Base-by-base conservation (phyloP, 2,113 vertebrate species). In the Sturnira hondurensis region DNA sequence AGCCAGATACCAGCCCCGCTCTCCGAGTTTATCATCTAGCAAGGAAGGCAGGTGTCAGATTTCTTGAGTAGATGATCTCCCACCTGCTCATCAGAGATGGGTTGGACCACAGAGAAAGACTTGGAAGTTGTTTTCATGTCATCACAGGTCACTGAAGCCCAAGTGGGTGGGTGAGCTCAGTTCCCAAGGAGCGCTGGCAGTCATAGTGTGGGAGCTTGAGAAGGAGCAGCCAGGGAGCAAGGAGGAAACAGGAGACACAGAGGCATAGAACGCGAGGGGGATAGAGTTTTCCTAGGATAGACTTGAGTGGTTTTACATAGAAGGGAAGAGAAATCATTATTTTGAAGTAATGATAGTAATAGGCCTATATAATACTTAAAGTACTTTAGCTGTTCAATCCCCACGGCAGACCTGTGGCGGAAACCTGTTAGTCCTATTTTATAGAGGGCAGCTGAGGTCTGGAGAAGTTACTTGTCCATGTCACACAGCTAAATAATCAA, bases 361-460 rank as follows among this genome's bases (percentile, higher is more conserved):
- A 95, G 70, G 70, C 17, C 71, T 82, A 71, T 78, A 14, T 90
- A 76, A 41, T 93, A 31, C 63, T 91, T 82, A 45, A 43, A 93
- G 86, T 36, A 68, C 58, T 93, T 80, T 54, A 90, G 31, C 45
- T 45, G n/a, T 94, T 91, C 93, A 88, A 89, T 96, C 58, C 56
- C 91, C 38, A 63, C 16, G 88, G 52, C 93, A 96, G 77, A 94
- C 47, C 58, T 5, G 5, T 84, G 20, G 38, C 41, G 7, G 92
- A 84, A 76, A 47, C 80, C 43, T 93, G 76, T 91, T 96, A 74
- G 33, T 38, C 31, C 58, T 22, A n/a, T 96, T 89, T 93, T 96
- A 86, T 52, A 61, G 52, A 91, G 83, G 92, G 80, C 92, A 93
- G 47, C 38, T 63, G 45, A 84, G 52, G 41, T n/a, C 58, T 95